Evolutionary conservation across 1,140 invertebrate genomes (phyloP), one percentile per base, ranked within the genome.

Genomic region (Drosophila elegans): DNA sequence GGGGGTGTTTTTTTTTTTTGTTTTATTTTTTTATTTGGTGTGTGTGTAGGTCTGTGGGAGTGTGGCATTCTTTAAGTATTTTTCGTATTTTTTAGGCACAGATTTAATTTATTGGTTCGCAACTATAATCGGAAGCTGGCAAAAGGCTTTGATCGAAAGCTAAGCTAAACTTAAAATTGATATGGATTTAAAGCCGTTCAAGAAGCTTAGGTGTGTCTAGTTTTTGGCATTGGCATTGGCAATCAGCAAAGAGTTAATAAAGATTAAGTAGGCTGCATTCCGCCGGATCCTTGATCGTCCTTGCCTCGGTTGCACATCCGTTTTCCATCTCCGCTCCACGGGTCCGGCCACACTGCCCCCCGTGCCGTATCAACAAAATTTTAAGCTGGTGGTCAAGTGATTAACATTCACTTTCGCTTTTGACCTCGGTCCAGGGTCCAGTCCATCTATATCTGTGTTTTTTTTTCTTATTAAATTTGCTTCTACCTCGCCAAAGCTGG

Each of bases 321-420:
- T 5, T 41, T 16, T 51, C 29, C 48, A 27, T 39, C 11, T 27
- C 41, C 32, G 45, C 34, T 54, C 54, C 68, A 80, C 82, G 80
- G 76, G 25, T 49, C 82, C 90, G 85, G 90, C 89, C 90, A 91
- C 63, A 69, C 32, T 85, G 73, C 63, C 78, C 78, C 78, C 48
- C 71, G 45, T 59, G 80, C 62, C 90, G 85, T 91, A 90, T 79
- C 38, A 88, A 91, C 82, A 91, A 91, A 91, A 91, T 91, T 91
- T 91, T 91, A 91, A 77, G 80, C 90, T 89, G 80, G 83, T 90
- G 90, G 82, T 91, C 90, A 91, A 91, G 90, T 89, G 82, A 91
- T 91, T 91, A 90, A 79, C 62, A 78, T 73, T 67, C 55, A 54
- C 59, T 74, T 72, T 49, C 21, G 9, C 27, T 29, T n/a, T 49